Conservation (phyloP, 2,888 invertebrate species). For the Netelia virgata region DNA sequence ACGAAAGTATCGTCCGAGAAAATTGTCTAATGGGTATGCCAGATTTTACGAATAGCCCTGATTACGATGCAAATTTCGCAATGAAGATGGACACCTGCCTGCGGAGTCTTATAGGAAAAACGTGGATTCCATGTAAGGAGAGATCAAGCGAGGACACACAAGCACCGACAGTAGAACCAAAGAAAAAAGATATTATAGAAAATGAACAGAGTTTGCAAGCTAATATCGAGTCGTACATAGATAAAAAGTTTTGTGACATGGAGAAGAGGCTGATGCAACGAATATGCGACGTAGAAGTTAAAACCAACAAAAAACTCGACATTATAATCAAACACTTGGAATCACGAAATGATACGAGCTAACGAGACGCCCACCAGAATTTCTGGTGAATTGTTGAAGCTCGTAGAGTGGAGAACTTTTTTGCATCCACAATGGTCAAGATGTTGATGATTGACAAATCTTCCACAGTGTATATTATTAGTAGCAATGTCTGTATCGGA, state of each 20-base stretch:
- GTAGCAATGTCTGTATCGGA: slow-evolving; percentile 1
- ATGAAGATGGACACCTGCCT: slow-evolving; percentile 50
- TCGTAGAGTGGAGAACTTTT: neutral
- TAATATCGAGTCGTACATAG: slow-evolving; percentile 77
- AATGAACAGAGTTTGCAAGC: neutral
- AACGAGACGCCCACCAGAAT: neutral
- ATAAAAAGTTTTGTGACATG: slow-evolving; percentile 79
- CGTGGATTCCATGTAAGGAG: neutral
- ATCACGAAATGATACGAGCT: slow-evolving; percentile 30
- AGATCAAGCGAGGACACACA: neutral
- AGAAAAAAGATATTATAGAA: neutral
- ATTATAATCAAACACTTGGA: slow-evolving; percentile 76
- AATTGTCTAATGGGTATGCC: slow-evolving; percentile 4
- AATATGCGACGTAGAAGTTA: slow-evolving; percentile 80
- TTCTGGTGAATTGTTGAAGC: neutral
- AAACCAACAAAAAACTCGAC: slow-evolving; percentile 82
- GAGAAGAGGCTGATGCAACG: slow-evolving; percentile 79
- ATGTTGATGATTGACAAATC: neutral
- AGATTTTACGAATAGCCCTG: slow-evolving; percentile 29
- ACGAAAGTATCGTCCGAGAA: slow-evolving; percentile 41
- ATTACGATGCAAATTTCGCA: slow-evolving; percentile 47
- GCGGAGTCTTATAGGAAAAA: slow-evolving; percentile 44
- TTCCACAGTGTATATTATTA: neutral
- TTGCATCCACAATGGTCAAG: neutral
- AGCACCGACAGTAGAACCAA: neutral